phyloP scores from a whole-genome alignment of 2,888 invertebrate species.

The Tachina fera region DNA sequence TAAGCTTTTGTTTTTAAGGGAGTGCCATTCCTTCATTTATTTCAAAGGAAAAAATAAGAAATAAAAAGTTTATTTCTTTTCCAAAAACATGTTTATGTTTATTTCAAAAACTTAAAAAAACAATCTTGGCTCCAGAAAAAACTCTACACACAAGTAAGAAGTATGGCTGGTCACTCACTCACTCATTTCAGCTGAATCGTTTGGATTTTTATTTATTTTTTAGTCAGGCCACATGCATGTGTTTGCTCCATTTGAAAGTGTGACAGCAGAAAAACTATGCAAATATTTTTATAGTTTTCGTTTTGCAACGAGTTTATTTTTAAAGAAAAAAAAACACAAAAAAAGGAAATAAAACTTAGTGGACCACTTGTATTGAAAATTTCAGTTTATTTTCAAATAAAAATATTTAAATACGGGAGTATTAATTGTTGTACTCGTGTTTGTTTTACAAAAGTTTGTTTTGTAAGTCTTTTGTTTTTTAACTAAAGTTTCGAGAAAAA shows the following conservation, averaged over 20 bases:
- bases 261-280: conserved; percentile 31
- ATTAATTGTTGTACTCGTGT: neutral
- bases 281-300: conserved; percentile 35
- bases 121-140: neutral
- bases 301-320: conserved; percentile 6
- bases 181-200: neutral
- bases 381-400: conserved; percentile 1
- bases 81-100: conserved; percentile 49
- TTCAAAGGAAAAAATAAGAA: neutral
- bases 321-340: neutral
- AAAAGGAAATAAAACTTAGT: neutral
- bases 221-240: neutral
- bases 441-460: conserved; percentile 20
- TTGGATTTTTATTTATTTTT: too few species aligned
- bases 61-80: conserved; percentile 39
- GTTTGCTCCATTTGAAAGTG: conserved; percentile 43
- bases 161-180: neutral
- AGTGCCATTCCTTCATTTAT: conserved; percentile 45
- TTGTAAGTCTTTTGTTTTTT: conserved; percentile 50
- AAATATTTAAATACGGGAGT: conserved; percentile 26
- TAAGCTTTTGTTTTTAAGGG: conserved; percentile 50
- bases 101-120: conserved; percentile 11
- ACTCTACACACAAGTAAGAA: neutral
- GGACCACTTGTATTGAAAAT: neutral
- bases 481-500: neutral